Evolutionary conservation across 2,888 invertebrate genomes (phyloP).

Genomic region (Campaea margaritaria): DNA sequence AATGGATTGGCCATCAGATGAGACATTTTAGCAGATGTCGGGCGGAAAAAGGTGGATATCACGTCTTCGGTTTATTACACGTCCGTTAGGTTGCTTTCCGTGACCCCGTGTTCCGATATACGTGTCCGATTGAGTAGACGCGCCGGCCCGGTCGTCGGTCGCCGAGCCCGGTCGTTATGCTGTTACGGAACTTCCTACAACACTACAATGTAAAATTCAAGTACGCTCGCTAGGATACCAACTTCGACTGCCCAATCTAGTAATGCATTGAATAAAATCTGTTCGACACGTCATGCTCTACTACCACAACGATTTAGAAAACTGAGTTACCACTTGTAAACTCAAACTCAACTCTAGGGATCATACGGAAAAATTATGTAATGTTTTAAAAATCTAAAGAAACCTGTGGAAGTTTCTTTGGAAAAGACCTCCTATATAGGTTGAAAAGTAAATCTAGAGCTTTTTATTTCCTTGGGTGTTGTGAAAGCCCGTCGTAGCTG

Average conservation of each 20-base stretch:
- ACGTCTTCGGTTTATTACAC: slow-evolving; percentile 81
- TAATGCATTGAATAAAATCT: slow-evolving; percentile 27
- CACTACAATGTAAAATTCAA: slow-evolving; percentile 37
- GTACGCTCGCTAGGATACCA: slow-evolving; percentile 18
- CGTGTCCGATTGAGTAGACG: slow-evolving; percentile 66
- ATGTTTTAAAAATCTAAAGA: slow-evolving; percentile 40
- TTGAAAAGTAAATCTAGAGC: slow-evolving; percentile 68
- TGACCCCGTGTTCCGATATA: slow-evolving; percentile 67
- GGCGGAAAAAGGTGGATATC: slow-evolving; percentile 66
- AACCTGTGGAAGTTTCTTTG: slow-evolving; percentile 52
- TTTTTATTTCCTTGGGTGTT: slow-evolving; percentile 69
- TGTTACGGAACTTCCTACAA: background rate
- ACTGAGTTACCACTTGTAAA: background rate
- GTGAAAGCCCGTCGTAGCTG: slow-evolving; percentile 68
- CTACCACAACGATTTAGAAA: background rate
- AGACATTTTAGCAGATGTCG: slow-evolving; percentile 58
- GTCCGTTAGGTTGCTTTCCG: slow-evolving; percentile 68
- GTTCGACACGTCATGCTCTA: background rate
- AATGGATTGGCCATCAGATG: slow-evolving; percentile 49
- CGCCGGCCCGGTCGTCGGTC: slow-evolving; percentile 17
- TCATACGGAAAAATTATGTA: slow-evolving; percentile 6
- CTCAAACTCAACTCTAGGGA: background rate
- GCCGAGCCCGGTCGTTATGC: slow-evolving; percentile 15
- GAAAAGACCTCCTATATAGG: slow-evolving; percentile 54
- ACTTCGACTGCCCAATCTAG: slow-evolving; percentile 23